These are phyloP conservation scores for Latrodectus elegans DNA, from an alignment of 2,888 invertebrate species.

Conservation along the genomic window DNA sequence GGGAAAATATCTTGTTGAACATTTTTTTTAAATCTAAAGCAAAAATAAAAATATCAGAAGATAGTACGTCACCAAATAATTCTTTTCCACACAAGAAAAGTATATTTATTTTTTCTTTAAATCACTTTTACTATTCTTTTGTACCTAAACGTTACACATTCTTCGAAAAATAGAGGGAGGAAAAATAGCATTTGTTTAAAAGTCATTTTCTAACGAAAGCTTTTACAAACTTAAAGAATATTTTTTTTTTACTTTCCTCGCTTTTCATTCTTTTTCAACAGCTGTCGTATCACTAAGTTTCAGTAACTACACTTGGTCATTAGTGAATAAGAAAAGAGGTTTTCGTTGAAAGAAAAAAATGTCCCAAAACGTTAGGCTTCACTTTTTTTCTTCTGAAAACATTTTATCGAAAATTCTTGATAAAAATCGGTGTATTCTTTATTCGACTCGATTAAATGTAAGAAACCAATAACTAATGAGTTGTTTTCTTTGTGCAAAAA, in stretches of 20 bases:
- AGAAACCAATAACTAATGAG: constrained; percentile 53
- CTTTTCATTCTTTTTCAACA: constrained; percentile 1
- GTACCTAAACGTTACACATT: too few species aligned
- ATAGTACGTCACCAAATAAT: constrained; percentile 11
- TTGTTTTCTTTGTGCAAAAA: constrained; percentile 22
- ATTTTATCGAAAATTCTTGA: constrained; percentile 27
- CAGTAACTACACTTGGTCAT: constrained; percentile 44
- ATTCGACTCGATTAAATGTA: constrained; percentile 27
- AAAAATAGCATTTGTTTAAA: constrained; percentile 54
- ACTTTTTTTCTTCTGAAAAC: constrained; percentile 22
- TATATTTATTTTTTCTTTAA: constrained; percentile 16
- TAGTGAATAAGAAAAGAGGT: constrained; percentile 40
- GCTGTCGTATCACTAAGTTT: constrained; percentile 34
- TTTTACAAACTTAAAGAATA: constrained; percentile 38
- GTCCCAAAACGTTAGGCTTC: constrained; percentile 28
- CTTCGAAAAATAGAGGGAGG: constrained; percentile 24
- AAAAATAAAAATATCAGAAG: constrained; percentile 41
- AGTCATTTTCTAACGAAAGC: constrained; percentile 55
- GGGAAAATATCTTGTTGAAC: constrained; percentile 37
- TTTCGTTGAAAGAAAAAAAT: constrained; percentile 27
- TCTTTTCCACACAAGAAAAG: constrained; percentile 26
- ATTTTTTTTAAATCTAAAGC: constrained; percentile 17
- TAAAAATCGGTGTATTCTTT: constrained; percentile 44
- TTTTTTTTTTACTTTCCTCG: constrained; percentile 15
- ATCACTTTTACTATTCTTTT: constrained; percentile 2